These are phyloP conservation scores for Atopsyche davidsoni DNA, from an alignment of 1,140 invertebrate species.

Conservation along the genomic window DNA sequence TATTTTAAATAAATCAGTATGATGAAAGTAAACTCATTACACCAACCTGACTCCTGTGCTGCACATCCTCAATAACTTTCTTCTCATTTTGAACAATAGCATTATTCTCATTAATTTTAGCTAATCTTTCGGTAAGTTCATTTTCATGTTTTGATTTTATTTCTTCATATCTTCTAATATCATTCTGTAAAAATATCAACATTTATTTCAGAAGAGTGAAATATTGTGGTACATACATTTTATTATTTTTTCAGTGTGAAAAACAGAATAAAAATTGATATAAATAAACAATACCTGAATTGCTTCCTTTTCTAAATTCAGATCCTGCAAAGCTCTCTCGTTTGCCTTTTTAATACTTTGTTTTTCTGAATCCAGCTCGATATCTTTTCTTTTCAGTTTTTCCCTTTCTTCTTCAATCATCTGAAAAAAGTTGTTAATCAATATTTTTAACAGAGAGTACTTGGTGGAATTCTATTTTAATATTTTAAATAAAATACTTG, in stretches of 20 bases:
- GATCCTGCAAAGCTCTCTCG: too few relatives aligned
- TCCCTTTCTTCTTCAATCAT: conserved; percentile 43
- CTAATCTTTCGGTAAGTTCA: conserved; percentile 40
- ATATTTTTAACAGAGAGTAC: too few relatives aligned
- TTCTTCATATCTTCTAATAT: too few relatives aligned
- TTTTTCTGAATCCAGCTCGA: conserved; percentile 46
- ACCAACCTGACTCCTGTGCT: conserved; percentile 39
- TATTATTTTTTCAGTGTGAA: conserved; percentile 8
- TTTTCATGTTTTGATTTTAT: conserved; percentile 41
- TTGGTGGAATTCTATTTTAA: too few relatives aligned
- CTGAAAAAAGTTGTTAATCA: conserved; percentile 31
- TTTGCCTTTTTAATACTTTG: conserved; percentile 43
- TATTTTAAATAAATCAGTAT: conserved; percentile 8
- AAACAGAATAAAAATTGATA: neutral
- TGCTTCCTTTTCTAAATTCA: conserved; percentile 20
- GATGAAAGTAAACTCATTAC: neutral
- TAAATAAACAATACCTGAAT: conserved; percentile 14
- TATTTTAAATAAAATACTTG: too few relatives aligned
- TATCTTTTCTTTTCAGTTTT: conserved; percentile 39
- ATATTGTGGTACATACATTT: too few relatives aligned
- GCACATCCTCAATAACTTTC: conserved; percentile 37
- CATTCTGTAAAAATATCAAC: too few relatives aligned
- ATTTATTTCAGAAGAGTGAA: too few relatives aligned
- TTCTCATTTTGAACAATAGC: conserved; percentile 38
- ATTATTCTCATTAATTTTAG: conserved; percentile 40